phyloP scores from a whole-genome alignment of 2,113 vertebrate species.

The Neolamprologus caudopunctatus region DNA sequence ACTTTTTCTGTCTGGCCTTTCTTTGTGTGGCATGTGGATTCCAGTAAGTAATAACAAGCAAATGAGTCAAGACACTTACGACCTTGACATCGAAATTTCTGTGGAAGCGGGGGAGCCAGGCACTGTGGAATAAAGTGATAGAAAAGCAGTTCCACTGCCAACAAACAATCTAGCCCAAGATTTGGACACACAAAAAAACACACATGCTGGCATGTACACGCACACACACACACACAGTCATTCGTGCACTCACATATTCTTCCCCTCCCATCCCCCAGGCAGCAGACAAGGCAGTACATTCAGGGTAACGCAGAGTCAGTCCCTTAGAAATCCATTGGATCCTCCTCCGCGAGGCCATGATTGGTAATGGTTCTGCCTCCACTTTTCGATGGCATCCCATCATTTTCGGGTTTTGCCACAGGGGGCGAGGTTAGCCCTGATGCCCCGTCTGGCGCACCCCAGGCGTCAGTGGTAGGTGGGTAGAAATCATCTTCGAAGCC shows the following conservation, averaged over 20 bases:
- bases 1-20: neutral
- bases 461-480: conserved; percentile 49
- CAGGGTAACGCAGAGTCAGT: conserved; percentile 43
- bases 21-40: neutral
- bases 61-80: conserved; percentile 8
- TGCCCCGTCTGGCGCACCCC: conserved; percentile 11
- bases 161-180: conserved; percentile 73
- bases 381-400: conserved; percentile 12
- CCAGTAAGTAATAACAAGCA: conserved; percentile 12
- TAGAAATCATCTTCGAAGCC: conserved; percentile 82
- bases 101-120: neutral
- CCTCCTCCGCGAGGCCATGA: conserved; percentile 54
- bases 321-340: conserved; percentile 65
- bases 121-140: neutral
- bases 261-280: conserved; percentile 28
- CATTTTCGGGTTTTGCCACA: conserved; percentile 27
- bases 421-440: conserved; percentile 19
- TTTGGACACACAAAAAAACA: conserved; percentile 39
- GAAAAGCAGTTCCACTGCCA: conserved; percentile 5
- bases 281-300: conserved; percentile 68
- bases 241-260: neutral
- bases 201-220: conserved; percentile 4
- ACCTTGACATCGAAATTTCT: conserved; percentile 24
- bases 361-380: conserved; percentile 43
- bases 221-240: neutral